phyloP scores from a whole-genome alignment of 2,797 vertebrate species.

The Chaetodon trifasciatus region DNA sequence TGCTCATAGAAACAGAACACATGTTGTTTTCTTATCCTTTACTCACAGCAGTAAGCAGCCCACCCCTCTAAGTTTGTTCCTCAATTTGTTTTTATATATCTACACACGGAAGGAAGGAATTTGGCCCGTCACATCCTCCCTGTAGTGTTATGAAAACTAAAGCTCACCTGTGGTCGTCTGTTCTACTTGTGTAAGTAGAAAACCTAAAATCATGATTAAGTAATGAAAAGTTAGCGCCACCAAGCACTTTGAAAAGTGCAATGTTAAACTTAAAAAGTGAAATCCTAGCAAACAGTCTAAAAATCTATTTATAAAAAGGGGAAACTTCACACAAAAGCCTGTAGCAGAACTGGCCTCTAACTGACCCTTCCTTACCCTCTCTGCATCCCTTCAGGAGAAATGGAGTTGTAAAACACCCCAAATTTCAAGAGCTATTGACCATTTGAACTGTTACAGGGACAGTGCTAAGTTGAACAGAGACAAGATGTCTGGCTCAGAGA shows the following conservation, averaged over 20 bases:
- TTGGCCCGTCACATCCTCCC: no score
- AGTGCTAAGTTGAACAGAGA: no score
- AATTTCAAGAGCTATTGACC: no score
- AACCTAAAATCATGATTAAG: neutral
- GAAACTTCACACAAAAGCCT: neutral
- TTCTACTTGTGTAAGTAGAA: neutral
- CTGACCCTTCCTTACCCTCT: no score
- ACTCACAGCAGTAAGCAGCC: neutral
- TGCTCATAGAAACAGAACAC: slow-evolving; percentile 2
- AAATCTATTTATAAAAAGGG: neutral
- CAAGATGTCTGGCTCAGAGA: no score
- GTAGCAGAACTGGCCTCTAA: no score
- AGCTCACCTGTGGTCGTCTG: neutral
- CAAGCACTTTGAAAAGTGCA: neutral
- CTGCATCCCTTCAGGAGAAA: no score
- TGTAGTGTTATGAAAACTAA: neutral
- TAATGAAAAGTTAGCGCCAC: neutral
- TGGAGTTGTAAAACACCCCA: no score
- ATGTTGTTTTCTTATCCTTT: slow-evolving; percentile 22
- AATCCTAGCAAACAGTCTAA: neutral
- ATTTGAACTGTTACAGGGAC: no score
- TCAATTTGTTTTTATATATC: no score
- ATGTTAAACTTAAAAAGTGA: neutral
- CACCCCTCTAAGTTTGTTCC: neutral
- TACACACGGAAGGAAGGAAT: no score